Percentiles rank a stretch among this genome's conserved stretches.
Evolutionary conservation across 2,888 invertebrate genomes (phyloP).

Genomic region (Thereva unica): DNA sequence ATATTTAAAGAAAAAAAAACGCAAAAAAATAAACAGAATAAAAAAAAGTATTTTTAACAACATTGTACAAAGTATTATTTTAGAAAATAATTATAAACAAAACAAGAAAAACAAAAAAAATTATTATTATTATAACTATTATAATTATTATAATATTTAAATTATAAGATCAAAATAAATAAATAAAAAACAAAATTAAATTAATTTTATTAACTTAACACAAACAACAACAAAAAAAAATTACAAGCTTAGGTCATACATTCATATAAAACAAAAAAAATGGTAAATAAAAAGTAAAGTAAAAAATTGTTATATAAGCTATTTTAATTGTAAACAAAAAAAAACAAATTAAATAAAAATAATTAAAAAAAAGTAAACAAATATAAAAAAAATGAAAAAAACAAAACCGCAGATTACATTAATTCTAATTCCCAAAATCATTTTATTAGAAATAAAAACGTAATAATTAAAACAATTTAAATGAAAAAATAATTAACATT

Average conservation of each 20-base stretch:
- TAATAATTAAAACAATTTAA: slow-evolving; percentile 10
- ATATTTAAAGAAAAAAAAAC: slow-evolving; percentile 29
- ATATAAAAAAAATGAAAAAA: no score
- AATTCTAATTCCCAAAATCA: slow-evolving; percentile 25
- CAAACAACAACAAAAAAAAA: slow-evolving; percentile 14
- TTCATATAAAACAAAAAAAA: slow-evolving; percentile 18
- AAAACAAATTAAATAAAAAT: no score
- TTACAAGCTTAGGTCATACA: slow-evolving; percentile 24
- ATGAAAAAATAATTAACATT: not conserved
- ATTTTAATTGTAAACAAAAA: no score
- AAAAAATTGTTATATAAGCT: slow-evolving; percentile 12
- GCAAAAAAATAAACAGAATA: slow-evolving; percentile 26
- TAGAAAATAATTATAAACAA: slow-evolving; percentile 23
- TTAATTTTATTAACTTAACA: slow-evolving; percentile 31
- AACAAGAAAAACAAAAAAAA: no score
- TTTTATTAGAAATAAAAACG: slow-evolving; percentile 25
- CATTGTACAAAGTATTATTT: slow-evolving; percentile 32
- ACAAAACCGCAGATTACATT: slow-evolving; percentile 26
- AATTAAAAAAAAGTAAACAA: not conserved
- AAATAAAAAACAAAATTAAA: slow-evolving; percentile 19
- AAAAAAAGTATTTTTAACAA: slow-evolving; percentile 26
- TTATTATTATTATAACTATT: no score
- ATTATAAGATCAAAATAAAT: slow-evolving; percentile 18
- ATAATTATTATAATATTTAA: slow-evolving; percentile 9
- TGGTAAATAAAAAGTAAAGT: no score